These are phyloP conservation scores for Diaphora mendica DNA, from an alignment of 2,888 invertebrate species.

Conservation along the genomic window DNA sequence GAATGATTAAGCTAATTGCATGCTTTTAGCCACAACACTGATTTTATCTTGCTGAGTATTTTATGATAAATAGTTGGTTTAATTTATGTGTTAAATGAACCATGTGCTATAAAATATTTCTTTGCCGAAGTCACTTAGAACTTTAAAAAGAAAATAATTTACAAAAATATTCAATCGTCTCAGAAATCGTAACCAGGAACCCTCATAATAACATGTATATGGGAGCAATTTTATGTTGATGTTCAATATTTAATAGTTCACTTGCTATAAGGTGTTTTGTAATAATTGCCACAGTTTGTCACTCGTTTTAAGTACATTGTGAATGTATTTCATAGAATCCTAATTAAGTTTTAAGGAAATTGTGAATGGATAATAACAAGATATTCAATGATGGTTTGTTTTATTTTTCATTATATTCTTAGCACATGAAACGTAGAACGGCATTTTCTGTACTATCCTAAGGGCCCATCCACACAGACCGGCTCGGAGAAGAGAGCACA, in stretches of 20 bases:
- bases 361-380: constrained; percentile 47
- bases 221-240: constrained; percentile 1
- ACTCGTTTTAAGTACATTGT: constrained; percentile 37
- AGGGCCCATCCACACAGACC: too few species aligned
- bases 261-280: neutral
- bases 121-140: too few species aligned
- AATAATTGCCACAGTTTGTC: constrained; percentile 24
- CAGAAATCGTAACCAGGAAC: neutral
- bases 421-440: neutral
- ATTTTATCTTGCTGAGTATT: too few species aligned
- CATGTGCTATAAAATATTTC: too few species aligned
- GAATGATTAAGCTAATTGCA: too few species aligned
- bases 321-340: constrained; percentile 32
- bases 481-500: too few species aligned
- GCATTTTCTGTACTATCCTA: neutral
- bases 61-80: too few species aligned
- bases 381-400: constrained; percentile 26
- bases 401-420: constrained; percentile 10
- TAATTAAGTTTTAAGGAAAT: constrained; percentile 44
- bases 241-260: neutral
- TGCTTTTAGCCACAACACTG: too few species aligned
- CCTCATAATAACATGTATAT: neutral
- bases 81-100: too few species aligned
- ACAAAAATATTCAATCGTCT: too few species aligned
- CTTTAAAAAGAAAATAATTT: too few species aligned